These are phyloP conservation scores for Staurois parvus DNA, from an alignment of 2,797 vertebrate species.

Conservation along the genomic window DNA sequence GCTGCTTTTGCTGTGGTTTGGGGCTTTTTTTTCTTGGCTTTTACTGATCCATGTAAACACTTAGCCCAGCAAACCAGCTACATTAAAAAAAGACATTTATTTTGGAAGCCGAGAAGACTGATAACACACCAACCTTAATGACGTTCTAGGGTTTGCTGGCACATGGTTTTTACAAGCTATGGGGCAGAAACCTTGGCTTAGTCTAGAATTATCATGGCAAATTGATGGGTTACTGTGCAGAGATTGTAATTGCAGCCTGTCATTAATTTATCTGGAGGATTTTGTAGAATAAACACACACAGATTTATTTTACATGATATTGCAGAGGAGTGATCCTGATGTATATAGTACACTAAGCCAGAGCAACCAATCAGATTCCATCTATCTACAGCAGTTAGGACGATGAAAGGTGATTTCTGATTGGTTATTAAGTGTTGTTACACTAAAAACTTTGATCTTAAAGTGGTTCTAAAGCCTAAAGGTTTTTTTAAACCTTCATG, in stretches of 20 bases:
- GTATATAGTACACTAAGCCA: too few species aligned
- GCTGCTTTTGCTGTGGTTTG: constrained; percentile 60
- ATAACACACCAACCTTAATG: constrained; percentile 60
- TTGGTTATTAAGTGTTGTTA: too few species aligned
- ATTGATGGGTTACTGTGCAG: not conserved
- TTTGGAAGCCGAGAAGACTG: constrained; percentile 65
- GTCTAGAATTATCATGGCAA: constrained; percentile 45
- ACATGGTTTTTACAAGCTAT: constrained; percentile 47
- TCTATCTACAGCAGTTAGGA: too few species aligned
- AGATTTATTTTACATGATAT: not conserved
- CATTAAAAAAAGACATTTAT: constrained; percentile 63
- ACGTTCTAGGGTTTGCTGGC: constrained; percentile 47
- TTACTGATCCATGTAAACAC: constrained; percentile 54
- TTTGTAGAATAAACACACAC: not conserved
- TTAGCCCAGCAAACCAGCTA: constrained; percentile 59
- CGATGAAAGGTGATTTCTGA: too few species aligned
- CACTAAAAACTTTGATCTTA: too few species aligned
- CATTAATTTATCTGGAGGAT: not conserved
- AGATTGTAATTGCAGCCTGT: not conserved
- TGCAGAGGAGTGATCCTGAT: not conserved
- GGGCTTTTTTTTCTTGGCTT: constrained; percentile 59
- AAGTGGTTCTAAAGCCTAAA: too few species aligned
- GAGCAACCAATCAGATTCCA: too few species aligned
- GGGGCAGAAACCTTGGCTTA: constrained; percentile 61
- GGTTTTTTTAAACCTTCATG: too few species aligned